A percentile compares a stretch with the other conserved stretches of the same genome.
Evolutionary conservation across 2,113 vertebrate genomes (phyloP).

Genomic region (Picathartes gymnocephalus): DNA sequence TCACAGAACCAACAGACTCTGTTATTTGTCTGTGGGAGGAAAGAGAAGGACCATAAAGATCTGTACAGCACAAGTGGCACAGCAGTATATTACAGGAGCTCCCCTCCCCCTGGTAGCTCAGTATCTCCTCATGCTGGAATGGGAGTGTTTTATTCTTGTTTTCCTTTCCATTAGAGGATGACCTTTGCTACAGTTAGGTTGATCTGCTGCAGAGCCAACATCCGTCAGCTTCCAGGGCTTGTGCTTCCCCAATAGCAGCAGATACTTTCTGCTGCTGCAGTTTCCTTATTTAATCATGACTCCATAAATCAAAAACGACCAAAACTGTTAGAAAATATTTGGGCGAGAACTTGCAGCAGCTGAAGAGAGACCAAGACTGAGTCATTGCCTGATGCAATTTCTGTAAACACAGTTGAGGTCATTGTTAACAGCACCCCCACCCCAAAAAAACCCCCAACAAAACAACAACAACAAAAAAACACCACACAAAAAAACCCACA

Average conservation of each 20-base stretch:
- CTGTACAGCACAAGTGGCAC: background rate
- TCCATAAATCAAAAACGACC: slow-evolving; percentile 11
- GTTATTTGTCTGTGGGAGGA: background rate
- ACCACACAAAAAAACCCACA: accelerated
- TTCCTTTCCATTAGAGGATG: slow-evolving; percentile 50
- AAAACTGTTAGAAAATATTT: slow-evolving; percentile 33
- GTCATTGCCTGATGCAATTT: slow-evolving; percentile 36
- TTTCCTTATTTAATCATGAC: slow-evolving; percentile 8
- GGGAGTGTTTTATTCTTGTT: slow-evolving; percentile 55
- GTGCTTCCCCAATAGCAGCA: background rate
- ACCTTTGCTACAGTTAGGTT: slow-evolving; percentile 22
- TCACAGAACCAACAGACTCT: background rate
- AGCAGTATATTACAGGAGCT: background rate
- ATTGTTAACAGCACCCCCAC: background rate
- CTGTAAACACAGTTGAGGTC: slow-evolving; percentile 26
- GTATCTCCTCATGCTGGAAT: background rate
- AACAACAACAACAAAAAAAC: background rate
- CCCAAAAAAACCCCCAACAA: accelerated
- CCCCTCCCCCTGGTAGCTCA: slow-evolving; percentile 29
- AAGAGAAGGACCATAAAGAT: background rate
- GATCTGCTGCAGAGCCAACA: slow-evolving; percentile 19
- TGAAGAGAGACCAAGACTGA: slow-evolving; percentile 19
- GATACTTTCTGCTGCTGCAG: background rate
- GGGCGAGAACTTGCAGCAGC: slow-evolving; percentile 4
- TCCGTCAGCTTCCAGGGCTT: background rate